These are phyloP conservation scores for Dicrurus megarhynchus DNA, from an alignment of 2,113 vertebrate species.

Conservation along the genomic window DNA sequence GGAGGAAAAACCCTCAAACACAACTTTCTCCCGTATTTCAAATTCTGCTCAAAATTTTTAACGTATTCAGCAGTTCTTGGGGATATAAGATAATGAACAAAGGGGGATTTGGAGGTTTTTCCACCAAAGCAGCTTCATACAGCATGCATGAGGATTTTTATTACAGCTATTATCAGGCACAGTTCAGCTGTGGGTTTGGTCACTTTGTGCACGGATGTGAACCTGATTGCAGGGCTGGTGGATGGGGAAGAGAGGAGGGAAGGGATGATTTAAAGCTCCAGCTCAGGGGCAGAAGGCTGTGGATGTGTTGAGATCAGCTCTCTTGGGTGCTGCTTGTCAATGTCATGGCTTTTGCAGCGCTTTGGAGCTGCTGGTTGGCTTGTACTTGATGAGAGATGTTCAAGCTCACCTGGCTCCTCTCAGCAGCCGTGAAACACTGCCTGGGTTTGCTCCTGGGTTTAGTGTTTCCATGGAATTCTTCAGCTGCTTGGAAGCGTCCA, in stretches of 20 bases:
- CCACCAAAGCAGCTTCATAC: neutral
- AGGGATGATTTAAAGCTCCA: neutral
- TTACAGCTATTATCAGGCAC: rapidly evolving
- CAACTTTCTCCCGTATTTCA: neutral
- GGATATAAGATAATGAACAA: neutral
- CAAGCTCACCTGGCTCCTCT: neutral
- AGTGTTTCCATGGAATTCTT: neutral
- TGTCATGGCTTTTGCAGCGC: neutral
- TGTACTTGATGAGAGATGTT: neutral
- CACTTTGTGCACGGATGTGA: neutral
- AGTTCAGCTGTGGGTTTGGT: neutral
- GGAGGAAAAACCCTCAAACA: rapidly evolving
- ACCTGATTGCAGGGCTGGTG: neutral
- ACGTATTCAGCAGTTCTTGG: neutral
- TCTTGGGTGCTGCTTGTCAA: neutral
- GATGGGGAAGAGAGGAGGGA: neutral
- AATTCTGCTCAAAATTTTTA: neutral
- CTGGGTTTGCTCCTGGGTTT: neutral
- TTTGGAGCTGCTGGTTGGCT: neutral
- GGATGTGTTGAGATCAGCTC: neutral
- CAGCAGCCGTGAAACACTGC: neutral
- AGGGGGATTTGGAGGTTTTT: neutral
- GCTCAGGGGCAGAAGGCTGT: neutral
- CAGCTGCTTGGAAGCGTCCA: neutral
- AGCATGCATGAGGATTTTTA: neutral